Percentiles rank a stretch among this genome's conserved stretches.
Evolutionary conservation across 2,797 vertebrate genomes (phyloP).

Genomic region (Remorina albescens): DNA sequence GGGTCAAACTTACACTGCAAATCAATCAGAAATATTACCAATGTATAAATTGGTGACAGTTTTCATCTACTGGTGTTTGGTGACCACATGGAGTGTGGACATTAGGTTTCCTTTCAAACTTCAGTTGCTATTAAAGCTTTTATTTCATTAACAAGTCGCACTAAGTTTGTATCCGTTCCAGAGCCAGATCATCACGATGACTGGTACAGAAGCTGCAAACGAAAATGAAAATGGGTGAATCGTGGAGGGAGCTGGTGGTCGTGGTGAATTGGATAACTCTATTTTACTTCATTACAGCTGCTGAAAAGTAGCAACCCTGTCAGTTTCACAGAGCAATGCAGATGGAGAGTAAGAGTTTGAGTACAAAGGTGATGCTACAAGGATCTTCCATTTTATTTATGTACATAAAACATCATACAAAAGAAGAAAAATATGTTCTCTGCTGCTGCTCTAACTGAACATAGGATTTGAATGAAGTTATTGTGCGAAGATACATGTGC

Average conservation of each 20-base stretch:
- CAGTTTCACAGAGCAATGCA: not conserved
- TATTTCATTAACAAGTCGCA: not conserved
- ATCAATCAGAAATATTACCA: constrained; percentile 61
- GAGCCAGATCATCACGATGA: not conserved
- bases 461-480: not conserved
- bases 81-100: constrained; percentile 82
- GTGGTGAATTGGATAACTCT: constrained; percentile 25
- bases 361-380: not conserved
- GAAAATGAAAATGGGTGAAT: not conserved
- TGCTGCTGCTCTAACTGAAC: not conserved
- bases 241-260: constrained; percentile 14
- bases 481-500: too few relatives aligned
- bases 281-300: not conserved
- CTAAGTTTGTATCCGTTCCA: not conserved
- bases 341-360: not conserved
- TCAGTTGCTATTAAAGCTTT: not conserved
- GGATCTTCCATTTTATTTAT: not conserved
- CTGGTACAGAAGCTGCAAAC: not conserved
- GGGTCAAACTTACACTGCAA: too few relatives aligned
- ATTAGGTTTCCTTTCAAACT: constrained; percentile 81
- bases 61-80: constrained; percentile 84
- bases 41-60: constrained; percentile 83
- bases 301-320: not conserved
- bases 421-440: too few relatives aligned
- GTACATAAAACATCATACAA: not conserved